Evolutionary conservation across 1,140 invertebrate genomes (phyloP).

Genomic region (Atopsyche davidsoni): DNA sequence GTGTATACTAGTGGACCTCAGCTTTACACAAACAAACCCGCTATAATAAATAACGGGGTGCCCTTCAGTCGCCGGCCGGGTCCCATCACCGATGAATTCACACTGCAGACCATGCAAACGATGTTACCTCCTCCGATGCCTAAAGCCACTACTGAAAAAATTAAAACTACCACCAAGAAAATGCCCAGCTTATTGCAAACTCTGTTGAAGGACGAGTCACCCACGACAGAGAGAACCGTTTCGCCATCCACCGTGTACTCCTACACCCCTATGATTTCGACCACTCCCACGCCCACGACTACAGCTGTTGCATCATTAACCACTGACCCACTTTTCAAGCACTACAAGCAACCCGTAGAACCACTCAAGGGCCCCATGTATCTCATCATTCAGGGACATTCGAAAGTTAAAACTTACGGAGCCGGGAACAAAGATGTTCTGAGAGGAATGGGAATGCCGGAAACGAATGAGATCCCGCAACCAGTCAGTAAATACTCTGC

Average conservation of each 20-base stretch:
- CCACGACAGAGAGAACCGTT: constrained; percentile 21
- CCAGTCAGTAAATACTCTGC: constrained; percentile 33
- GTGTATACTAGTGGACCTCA: constrained; percentile 14
- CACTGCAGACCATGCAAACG: constrained; percentile 44
- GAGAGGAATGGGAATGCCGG: constrained; percentile 38
- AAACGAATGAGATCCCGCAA: constrained; percentile 48
- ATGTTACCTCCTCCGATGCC: constrained; percentile 42
- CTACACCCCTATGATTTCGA: constrained; percentile 39
- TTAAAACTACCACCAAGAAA: constrained; percentile 31
- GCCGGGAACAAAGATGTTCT: constrained; percentile 50
- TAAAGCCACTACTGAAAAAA: constrained; percentile 33
- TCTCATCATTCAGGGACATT: constrained; percentile 74
- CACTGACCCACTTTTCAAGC: constrained; percentile 52
- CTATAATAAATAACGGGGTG: constrained; percentile 23
- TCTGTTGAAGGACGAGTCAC: constrained; percentile 36
- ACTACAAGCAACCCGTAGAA: constrained; percentile 59
- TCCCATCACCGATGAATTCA: constrained; percentile 27
- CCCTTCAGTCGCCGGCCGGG: constrained; percentile 25
- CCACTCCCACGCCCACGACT: constrained; percentile 38
- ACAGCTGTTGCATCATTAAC: constrained; percentile 39
- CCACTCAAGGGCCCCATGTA: constrained; percentile 61
- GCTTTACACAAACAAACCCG: constrained; percentile 4
- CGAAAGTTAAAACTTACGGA: constrained; percentile 75
- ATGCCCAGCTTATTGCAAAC: constrained; percentile 29
- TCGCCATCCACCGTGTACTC: constrained; percentile 18